A percentile compares a stretch with the other conserved stretches of the same genome.
phyloP scores from a whole-genome alignment of 2,113 vertebrate genomes.

The Otis tarda region DNA sequence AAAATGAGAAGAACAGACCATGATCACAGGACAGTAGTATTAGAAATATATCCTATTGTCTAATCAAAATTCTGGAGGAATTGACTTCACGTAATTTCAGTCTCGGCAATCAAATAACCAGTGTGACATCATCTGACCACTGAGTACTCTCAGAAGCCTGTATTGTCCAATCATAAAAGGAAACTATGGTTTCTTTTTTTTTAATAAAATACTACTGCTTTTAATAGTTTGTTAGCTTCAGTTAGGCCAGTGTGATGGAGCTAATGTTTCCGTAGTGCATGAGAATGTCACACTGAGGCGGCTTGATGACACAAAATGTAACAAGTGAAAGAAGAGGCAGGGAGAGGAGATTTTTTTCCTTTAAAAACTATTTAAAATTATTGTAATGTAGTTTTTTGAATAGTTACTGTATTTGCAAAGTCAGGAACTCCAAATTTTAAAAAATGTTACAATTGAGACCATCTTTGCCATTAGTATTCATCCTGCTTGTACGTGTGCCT shows the following conservation, averaged over 20 bases:
- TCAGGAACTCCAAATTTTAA: neutral
- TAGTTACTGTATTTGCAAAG: neutral
- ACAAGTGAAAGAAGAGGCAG: neutral
- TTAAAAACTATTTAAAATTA: neutral
- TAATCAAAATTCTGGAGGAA: neutral
- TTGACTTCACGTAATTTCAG: neutral
- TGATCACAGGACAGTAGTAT: neutral
- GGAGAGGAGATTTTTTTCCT: neutral
- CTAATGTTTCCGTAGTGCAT: neutral
- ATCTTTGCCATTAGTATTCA: neutral
- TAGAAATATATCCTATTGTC: neutral
- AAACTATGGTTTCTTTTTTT: neutral
- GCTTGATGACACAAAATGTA: neutral
- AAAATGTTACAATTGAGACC: neutral
- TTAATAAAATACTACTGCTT: neutral
- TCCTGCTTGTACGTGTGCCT: neutral
- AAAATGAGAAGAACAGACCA: neutral
- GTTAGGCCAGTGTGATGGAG: neutral
- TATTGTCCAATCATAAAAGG: neutral
- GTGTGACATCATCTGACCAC: neutral
- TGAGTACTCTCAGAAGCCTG: neutral
- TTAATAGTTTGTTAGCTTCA: neutral
- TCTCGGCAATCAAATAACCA: neutral
- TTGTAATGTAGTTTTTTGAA: neutral
- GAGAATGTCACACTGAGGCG: neutral